Evolutionary conservation across 2,797 vertebrate genomes (phyloP).

Genomic region (Eulemur albifrons): DNA sequence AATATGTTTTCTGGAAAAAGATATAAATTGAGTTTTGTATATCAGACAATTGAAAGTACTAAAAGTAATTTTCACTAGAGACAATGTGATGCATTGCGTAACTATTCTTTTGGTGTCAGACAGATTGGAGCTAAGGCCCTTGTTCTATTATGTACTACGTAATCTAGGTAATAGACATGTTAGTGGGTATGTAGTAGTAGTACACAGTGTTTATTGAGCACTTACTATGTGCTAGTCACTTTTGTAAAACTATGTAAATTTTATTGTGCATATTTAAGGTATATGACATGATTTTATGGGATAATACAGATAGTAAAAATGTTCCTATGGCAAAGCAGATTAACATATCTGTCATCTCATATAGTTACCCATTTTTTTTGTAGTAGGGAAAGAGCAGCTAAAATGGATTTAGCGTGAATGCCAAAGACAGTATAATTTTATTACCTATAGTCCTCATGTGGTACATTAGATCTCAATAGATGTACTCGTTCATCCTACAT

Average conservation of each 20-base stretch:
- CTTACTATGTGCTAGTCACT: neutral
- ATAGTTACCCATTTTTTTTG: neutral
- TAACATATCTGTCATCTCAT: neutral
- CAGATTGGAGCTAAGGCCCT: neutral
- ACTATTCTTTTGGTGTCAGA: neutral
- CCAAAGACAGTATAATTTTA: neutral
- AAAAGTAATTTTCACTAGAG: neutral
- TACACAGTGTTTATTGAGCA: neutral
- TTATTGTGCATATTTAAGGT: neutral
- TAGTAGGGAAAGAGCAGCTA: neutral
- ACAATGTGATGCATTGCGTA: neutral
- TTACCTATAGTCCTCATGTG: neutral
- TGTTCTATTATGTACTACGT: neutral
- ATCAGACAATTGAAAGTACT: neutral
- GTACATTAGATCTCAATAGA: neutral
- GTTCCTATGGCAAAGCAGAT: neutral
- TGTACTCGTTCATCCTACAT: neutral
- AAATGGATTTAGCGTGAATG: neutral
- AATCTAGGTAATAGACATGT: neutral
- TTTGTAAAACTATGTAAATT: neutral
- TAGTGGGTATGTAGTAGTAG: neutral
- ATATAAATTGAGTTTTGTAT: neutral
- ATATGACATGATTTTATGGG: neutral
- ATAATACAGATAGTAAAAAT: neutral
- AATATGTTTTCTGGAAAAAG: neutral